A percentile compares a stretch with the other conserved stretches of the same genome.
Evolutionary conservation across 2,113 vertebrate genomes (phyloP).

Genomic region (Dromiciops gliroides): DNA sequence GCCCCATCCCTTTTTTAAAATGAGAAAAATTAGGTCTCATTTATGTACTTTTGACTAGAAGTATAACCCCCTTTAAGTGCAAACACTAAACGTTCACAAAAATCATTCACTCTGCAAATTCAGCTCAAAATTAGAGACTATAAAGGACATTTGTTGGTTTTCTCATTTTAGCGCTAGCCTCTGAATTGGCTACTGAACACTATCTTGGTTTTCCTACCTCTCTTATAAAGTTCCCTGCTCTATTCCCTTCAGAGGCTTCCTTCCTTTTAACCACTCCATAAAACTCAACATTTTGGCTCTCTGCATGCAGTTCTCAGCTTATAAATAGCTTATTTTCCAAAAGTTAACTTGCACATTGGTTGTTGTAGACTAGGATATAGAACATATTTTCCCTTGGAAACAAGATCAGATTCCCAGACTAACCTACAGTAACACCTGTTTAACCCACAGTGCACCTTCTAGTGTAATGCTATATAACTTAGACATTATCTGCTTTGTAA

Average conservation of each 20-base stretch:
- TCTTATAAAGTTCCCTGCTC: not conserved
- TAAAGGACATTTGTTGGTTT: too few species aligned
- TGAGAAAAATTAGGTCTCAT: conserved; percentile 41
- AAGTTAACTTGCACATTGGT: not conserved
- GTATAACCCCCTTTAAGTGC: too few species aligned
- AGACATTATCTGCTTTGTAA: not conserved
- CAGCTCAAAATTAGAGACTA: too few species aligned
- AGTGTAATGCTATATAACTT: not conserved
- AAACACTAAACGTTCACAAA: too few species aligned
- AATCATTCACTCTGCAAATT: too few species aligned
- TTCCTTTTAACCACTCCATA: not conserved
- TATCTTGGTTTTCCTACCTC: too few species aligned
- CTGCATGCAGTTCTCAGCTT: not conserved
- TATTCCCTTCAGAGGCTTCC: not conserved
- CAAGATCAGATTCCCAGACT: not conserved
- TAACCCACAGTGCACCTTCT: too few species aligned
- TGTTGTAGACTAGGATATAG: not conserved
- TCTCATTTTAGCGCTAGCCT: too few species aligned
- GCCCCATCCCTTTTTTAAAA: conserved; percentile 19
- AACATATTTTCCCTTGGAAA: not conserved
- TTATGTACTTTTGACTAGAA: not conserved
- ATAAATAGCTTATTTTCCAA: not conserved
- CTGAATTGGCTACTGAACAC: too few species aligned
- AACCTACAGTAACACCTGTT: not conserved
- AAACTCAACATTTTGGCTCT: not conserved